phyloP scores from a whole-genome alignment of 2,888 invertebrate genomes.

The Thecophora atra region DNA sequence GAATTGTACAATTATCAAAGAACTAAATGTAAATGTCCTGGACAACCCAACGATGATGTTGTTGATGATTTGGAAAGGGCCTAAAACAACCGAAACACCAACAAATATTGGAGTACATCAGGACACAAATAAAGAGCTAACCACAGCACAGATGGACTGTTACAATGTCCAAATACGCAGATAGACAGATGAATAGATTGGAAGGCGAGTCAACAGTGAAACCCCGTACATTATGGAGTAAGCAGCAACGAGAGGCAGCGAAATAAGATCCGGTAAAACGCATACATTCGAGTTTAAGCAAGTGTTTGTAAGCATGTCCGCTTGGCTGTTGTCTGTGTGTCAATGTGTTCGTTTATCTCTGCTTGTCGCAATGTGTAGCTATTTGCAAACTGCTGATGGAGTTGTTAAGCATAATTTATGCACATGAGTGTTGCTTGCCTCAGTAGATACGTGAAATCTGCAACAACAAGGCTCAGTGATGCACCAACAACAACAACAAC shows the following conservation, averaged over 20 bases:
- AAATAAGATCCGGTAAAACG: no score
- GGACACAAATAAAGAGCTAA: not conserved
- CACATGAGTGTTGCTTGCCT: not conserved
- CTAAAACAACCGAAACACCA: no score
- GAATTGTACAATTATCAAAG: no score
- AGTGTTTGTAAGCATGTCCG: no score
- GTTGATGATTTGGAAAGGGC: no score
- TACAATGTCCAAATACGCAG: not conserved
- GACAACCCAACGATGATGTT: no score
- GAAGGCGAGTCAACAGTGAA: no score
- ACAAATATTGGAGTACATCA: no score
- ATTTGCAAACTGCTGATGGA: not conserved
- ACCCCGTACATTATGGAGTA: no score
- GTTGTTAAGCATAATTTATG: constrained; percentile 1
- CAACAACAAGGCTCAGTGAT: not conserved
- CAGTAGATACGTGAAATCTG: constrained; percentile 5
- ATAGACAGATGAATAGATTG: not conserved
- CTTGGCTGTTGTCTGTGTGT: not conserved
- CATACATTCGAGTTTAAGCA: no score
- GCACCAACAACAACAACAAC: not conserved
- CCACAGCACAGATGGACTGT: not conserved
- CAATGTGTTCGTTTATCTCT: not conserved
- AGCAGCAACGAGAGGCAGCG: no score
- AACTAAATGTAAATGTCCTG: no score
- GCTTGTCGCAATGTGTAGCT: not conserved